Base-by-base conservation (phyloP, 37 sponge, comb jelly and placozoan species). In the Theonella swinhoei region DNA sequence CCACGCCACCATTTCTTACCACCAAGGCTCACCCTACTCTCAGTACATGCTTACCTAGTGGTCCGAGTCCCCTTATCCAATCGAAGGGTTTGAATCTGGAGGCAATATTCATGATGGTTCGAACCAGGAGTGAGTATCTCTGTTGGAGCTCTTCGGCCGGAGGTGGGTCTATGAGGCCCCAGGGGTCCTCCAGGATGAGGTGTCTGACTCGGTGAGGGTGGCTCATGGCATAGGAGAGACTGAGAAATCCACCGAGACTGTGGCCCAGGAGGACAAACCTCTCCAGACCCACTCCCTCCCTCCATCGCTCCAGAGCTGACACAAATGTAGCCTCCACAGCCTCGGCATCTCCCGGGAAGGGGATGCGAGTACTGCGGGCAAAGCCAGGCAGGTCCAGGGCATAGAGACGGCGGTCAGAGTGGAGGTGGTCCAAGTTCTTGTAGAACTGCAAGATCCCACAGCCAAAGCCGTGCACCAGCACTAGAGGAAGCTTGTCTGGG, bases 381-480 rank as follows among this genome's bases (percentile, higher is more conserved):
- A 87, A 92, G 37, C 92, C 92, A 20, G 90, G 80, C n/a, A 88
- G 54, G 31, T 92, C 92, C 17, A 88, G 42, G 17, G 84, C 79
- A 67, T 78, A 80, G 20, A 92, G 69, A 28, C 37, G 26, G 42
- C 89, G 58, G 25, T 76, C 30, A 29, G 75, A 32, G 39, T 72
- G 70, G 36, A 92, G 76, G 68, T 72, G 43, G 64, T 88, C 88
- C 33, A 83, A 64, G 77, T 92, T 92, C 63, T 88, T 87, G 43
- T 83, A 84, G 84, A 90, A 93, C 35, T 94, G 73, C 14, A 64
- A 82, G 3, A 84, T 62, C 25, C 93, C 96, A 35, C 86, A 83
- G 4, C 91, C 93, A 76, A 96, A 86, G 20, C 96, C 96, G 39
- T 92, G 96, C 25, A 95, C 72, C 79, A 95, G 47, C 17, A 95